A percentile compares a stretch with the other conserved stretches of the same genome.
Conservation (phyloP, 92 coral and sea anemone species). For the Epizoanthus scotinus region DNA sequence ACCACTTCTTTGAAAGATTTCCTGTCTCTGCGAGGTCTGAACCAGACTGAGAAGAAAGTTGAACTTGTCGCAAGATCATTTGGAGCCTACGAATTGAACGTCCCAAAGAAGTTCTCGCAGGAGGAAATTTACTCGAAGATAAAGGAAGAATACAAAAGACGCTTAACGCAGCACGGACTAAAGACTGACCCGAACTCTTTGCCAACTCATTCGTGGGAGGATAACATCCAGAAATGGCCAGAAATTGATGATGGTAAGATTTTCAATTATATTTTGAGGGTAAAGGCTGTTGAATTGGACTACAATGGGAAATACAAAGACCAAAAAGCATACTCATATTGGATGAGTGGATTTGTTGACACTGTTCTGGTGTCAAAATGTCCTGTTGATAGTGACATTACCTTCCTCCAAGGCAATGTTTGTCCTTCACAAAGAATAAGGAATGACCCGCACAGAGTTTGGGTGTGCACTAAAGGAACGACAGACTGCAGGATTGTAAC, state of each 20-base stretch:
- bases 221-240: constrained; percentile 30
- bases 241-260: background rate
- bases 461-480: constrained; percentile 42
- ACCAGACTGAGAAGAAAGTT: constrained; percentile 44
- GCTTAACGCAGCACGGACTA: too few relatives aligned
- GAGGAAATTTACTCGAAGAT: constrained; percentile 35
- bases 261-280: constrained; percentile 52
- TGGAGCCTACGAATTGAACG: constrained; percentile 41
- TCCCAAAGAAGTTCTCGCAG: constrained; percentile 40
- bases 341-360: constrained; percentile 63
- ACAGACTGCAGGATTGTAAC: constrained; percentile 47
- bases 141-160: constrained; percentile 35
- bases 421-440: constrained; percentile 51
- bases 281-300: constrained; percentile 64
- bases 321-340: constrained; percentile 55
- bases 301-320: constrained; percentile 63
- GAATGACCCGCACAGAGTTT: constrained; percentile 54
- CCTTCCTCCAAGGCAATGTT: constrained; percentile 18
- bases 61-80: constrained; percentile 50
- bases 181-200: too few relatives aligned
- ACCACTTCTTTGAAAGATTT: constrained; percentile 52
- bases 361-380: constrained; percentile 34
- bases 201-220: too few relatives aligned
- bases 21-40: constrained; percentile 46
- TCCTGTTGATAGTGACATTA: background rate